phyloP scores from a whole-genome alignment of 1,140 invertebrate species.

The Mycetomoellerius zeteki region DNA sequence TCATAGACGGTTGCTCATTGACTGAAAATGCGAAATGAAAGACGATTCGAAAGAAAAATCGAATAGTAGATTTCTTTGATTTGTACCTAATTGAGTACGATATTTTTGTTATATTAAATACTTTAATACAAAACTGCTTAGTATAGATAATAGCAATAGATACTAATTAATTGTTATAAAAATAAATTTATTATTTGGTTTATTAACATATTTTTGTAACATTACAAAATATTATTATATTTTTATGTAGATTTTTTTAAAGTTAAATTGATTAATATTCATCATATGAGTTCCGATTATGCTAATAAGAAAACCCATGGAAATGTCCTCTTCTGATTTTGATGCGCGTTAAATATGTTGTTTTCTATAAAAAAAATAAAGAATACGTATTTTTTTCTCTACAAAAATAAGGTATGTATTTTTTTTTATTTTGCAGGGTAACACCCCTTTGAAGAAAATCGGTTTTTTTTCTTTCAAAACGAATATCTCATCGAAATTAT shows the following conservation, averaged over 20 bases:
- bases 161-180: not conserved
- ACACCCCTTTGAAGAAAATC: too few relatives aligned
- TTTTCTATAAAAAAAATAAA: too few relatives aligned
- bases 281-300: not conserved
- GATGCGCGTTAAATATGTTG: too few relatives aligned
- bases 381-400: too few relatives aligned
- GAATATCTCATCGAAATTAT: too few relatives aligned
- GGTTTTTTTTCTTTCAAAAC: too few relatives aligned
- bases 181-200: not conserved
- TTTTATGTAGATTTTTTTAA: not conserved
- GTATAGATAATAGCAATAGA: not conserved
- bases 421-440: too few relatives aligned
- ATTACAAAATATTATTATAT: not conserved
- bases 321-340: too few relatives aligned
- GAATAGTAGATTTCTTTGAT: not conserved
- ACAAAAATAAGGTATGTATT: too few relatives aligned
- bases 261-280: not conserved
- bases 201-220: not conserved
- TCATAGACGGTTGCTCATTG: not conserved
- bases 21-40: not conserved
- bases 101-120: not conserved
- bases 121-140: not conserved
- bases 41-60: not conserved
- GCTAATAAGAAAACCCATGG: too few relatives aligned
- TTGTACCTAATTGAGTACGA: not conserved